Evolutionary conservation across 2,797 vertebrate genomes (phyloP), one percentile per base, ranked within the genome.

Genomic region (Hippocampus kuda): DNA sequence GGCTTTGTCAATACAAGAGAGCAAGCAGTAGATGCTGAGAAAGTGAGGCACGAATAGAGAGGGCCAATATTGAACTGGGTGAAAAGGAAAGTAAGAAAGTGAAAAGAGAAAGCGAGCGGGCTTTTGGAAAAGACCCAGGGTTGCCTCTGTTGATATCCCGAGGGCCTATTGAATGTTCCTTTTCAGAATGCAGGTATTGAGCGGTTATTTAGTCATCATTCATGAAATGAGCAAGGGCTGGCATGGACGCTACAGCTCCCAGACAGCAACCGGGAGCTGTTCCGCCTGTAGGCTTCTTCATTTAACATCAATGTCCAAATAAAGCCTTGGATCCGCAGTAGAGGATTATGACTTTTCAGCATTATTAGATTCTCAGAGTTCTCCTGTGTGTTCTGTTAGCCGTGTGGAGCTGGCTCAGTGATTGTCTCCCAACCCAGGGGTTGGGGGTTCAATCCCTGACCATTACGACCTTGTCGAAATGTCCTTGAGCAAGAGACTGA

Each of bases 171-270:
- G 72, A 86, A 77, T 61, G 63, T 68, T 68, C 73, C 65, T 66
- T 81, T 89, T 88, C 81, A 69, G 73, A 83, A 75, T 67, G 46
- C 57, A 66, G 74, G 76, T 72, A 87, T 78, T 79, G 78, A 78
- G 53, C 69, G 66, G 70, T 79, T 78, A 79, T 85, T 85, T 88
- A 77, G 85, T 82, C 76, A 83, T 83, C 76, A 74, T 72, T 80
- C 26, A 66, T 86, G 75, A 77, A 60, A 81, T 77, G 79, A 82
- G 80, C 68, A 74, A 70, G 2, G 34, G 57, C 56, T 70, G 80
- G 82, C 79, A 75, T 62, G 71, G 57, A 70, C 74, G 72, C 65
- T 18, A 42, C 22, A n/a, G 49, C 49, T 56, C 46, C 20, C 16
- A 46, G 62, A 26, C 62, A 42, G 9, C 59, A 38, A 34, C 59